Evolutionary conservation across 2,113 vertebrate species (phyloP), one percentile per base, ranked within the genome.

Genomic region (Pleuronectes platessa): DNA sequence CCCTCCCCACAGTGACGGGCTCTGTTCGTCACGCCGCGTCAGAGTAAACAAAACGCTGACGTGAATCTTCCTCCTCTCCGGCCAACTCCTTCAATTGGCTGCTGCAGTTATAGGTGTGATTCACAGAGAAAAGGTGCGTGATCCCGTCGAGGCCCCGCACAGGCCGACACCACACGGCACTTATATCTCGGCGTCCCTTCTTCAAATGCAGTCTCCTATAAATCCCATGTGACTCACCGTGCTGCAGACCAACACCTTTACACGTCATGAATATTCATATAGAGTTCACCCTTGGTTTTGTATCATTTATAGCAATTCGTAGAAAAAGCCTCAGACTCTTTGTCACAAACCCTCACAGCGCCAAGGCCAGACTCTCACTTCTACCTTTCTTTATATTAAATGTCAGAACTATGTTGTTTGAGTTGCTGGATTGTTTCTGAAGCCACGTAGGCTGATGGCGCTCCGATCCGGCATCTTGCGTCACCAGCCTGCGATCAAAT

Each of bases 1-100:
- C 20, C 18, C 51, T 40, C 23, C 62, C 31, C 53, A 9, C 61
- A 9, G 61, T 88, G 87, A 86, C 85, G 80, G 76, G 47, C 66
- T 77, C 76, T 55, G 45, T 84, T 92, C 91, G 93, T 94, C 94
- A 94, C 61, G 61, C 76, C 73, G 89, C 92, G 93, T 95, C 91
- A 94, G 81, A 86, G 71, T 82, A 71, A 78, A 89, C 78, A 83
- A 85, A 84, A 82, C 61, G 79, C 78, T 92, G 83, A 89, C 85
- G 87, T 89, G 69, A 37, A 54, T 66, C 53, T 63, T 66, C 61
- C 71, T 37, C 63, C 59, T 59, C 71, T 42, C 71, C 35, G 61
- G 71, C 42, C 2, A 72, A 77, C 79, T 60, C 68, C 67, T 37
- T 75, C 68, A 53, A 13, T 24, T 60, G 71, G 61, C 23, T 40